phyloP scores from a whole-genome alignment of 1,140 invertebrate genomes.

The Venustaconcha ellipsiformis region DNA sequence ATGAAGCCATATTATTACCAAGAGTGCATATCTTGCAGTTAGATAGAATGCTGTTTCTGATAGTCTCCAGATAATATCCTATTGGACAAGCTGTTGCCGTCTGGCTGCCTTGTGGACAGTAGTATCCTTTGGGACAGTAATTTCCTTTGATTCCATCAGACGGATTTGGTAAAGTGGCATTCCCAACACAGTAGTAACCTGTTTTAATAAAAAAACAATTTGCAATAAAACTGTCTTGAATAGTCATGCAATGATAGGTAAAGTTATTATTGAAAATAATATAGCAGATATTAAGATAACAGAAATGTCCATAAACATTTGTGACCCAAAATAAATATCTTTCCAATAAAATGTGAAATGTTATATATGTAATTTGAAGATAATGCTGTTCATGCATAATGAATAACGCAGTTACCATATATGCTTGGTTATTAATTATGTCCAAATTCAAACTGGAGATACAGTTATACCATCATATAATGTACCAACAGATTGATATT shows the following conservation, averaged over 20 bases:
- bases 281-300: not conserved
- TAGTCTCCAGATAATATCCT: conserved; percentile 59
- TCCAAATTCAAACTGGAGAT: no score
- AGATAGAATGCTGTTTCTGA: conserved; percentile 35
- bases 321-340: not conserved
- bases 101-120: conserved; percentile 56
- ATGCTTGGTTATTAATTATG: no score
- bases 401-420: no score
- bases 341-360: not conserved
- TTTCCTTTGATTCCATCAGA: conserved; percentile 48
- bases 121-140: conserved; percentile 54
- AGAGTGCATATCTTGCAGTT: conserved; percentile 56
- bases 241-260: not conserved
- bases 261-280: not conserved
- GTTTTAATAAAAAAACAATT: conserved; percentile 8
- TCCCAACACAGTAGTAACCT: conserved; percentile 63
- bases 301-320: not conserved
- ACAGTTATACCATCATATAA: no score
- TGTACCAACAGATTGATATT: no score
- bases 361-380: not conserved
- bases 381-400: no score
- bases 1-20: conserved; percentile 37
- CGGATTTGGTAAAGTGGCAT: conserved; percentile 44
- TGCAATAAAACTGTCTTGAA: not conserved
- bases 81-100: conserved; percentile 52